Percentiles rank a stretch among this genome's conserved stretches.
Conservation (phyloP, 2,113 vertebrate genomes). For the Indicator maculatus region DNA sequence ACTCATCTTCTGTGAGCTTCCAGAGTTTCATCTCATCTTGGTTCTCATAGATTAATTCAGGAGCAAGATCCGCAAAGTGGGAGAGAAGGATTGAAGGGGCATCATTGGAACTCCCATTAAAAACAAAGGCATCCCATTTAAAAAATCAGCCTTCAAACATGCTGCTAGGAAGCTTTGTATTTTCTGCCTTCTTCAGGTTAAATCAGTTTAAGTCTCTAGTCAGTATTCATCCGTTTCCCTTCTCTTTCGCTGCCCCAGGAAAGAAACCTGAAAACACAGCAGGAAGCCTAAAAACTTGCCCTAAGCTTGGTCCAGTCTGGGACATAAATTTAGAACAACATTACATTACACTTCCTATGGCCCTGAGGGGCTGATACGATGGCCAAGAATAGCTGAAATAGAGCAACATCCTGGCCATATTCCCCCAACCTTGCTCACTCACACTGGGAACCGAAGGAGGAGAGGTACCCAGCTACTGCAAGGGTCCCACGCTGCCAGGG, state of each 20-base stretch:
- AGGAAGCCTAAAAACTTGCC: not conserved
- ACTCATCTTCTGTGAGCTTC: not conserved
- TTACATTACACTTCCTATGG: conserved; percentile 29
- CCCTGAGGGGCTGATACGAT: not conserved
- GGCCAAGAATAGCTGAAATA: conserved; percentile 31
- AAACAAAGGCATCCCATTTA: not conserved
- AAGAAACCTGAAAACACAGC: not conserved
- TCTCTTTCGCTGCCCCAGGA: not conserved
- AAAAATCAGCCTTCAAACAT: not conserved
- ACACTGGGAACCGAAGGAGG: not conserved
- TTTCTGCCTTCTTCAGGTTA: not conserved
- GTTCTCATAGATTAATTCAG: not conserved
- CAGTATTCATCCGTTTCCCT: not conserved
- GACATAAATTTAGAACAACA: conserved; percentile 23
- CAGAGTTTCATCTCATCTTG: not conserved
- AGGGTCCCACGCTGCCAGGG: not conserved
- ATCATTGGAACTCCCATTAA: not conserved
- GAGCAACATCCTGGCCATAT: not conserved
- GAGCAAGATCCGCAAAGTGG: not conserved
- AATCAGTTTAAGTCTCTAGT: not conserved
- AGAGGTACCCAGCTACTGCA: not conserved
- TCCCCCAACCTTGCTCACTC: not conserved
- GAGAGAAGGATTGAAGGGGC: not conserved
- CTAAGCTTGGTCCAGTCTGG: not conserved
- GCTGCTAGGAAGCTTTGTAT: not conserved